Evolutionary conservation across 1,140 invertebrate genomes (phyloP), one percentile per base, ranked within the genome.

Genomic region (Littorina saxatilis): DNA sequence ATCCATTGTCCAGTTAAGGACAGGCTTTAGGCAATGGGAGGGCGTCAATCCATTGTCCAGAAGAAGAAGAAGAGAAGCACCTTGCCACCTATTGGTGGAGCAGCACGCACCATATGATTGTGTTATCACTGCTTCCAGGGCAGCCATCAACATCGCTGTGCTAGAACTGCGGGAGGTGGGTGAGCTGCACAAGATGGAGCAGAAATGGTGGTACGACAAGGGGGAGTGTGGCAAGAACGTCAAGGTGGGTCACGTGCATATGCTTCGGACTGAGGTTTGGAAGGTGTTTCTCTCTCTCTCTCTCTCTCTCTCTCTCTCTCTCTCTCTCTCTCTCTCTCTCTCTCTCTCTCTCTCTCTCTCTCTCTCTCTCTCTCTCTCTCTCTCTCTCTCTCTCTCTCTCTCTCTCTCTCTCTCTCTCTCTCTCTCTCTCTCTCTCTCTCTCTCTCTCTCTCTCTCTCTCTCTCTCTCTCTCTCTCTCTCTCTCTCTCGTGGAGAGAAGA

Each of bases 161-260:
- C 78, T 92, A 20, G 84, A 88, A 52, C 73, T 92, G 39, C 79
- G 85, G 29, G 91, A 92, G 83, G 85, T 88, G 39, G 91, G 91
- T 37, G 88, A 88, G 47, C 82, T 92, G 20, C 87, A 89, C 74
- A 90, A 89, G 78, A 79, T 92, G 37, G 86, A 91, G 82, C 85
- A 89, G 72, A 90, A 88, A 86, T 92, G 91, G 91, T 92, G 92
- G 92, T 89, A 90, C 82, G 90, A 90, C 37, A 91, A 91, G 43
- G 90, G 90, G 40, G 86, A 91, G 91, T 97, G 96, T 66, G 89
- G 87, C 27, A 37, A 81, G 4, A 70, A 81, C 35, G 83, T 63
- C 35, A 78, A 86, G 43, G 74, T 79, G 29, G 23, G n/a, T 4
- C 27, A 72, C 39, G 39, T 7, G 23, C 39, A n/a, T 32, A 37